Base-by-base conservation (phyloP, 2,888 invertebrate genomes). In the Xanthostigma xanthostigma region DNA sequence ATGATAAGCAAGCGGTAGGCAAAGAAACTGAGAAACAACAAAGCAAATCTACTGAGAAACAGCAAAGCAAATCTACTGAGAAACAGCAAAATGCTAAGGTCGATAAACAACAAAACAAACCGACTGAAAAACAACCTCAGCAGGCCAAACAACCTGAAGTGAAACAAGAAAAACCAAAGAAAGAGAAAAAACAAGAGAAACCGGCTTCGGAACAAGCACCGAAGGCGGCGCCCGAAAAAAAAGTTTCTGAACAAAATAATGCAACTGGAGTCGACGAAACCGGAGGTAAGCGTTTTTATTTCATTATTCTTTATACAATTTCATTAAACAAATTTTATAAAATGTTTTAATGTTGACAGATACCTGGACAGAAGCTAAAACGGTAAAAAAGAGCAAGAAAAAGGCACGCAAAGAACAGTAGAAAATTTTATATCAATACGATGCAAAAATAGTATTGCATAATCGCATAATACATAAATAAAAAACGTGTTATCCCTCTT, bases 361-460 rank as follows among this genome's bases (percentile, higher is more conserved):
- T 66, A 71, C 76, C 35, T 85, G 84, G 84, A 79, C 80, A 56
- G 85, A 86, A 60, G 76, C 84, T 13, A 84, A 84, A 64, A 73
- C 74, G 50, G 70, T 75, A 48, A 84, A 82, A 66, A 84, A 84
- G 60, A 75, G 76, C 67, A 84, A 84, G 75, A 84, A 83, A 72
- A 84, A 83, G 70, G 78, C 75, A 51, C 79, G 84, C 61, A 79
- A 81, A 62, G 83, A 83, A 3, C 14, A 27, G 33, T 42, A 34
- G 33, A 27, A 27, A 27, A 27, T 27, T 27, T 27, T 27, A 27
- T 27, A 27, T 27, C 4, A 17, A 3, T 27, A 27, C 27, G 6
- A 27, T 27, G 27, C 27, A 27, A 6, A 27, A 27, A 27, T 27
- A 27, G 27, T 27, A 27, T 27, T 27, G 27, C 27, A 27, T 27